Evolutionary conservation across 23 tunicate species (phyloP).

Genomic region (Ascidia mentula): DNA sequence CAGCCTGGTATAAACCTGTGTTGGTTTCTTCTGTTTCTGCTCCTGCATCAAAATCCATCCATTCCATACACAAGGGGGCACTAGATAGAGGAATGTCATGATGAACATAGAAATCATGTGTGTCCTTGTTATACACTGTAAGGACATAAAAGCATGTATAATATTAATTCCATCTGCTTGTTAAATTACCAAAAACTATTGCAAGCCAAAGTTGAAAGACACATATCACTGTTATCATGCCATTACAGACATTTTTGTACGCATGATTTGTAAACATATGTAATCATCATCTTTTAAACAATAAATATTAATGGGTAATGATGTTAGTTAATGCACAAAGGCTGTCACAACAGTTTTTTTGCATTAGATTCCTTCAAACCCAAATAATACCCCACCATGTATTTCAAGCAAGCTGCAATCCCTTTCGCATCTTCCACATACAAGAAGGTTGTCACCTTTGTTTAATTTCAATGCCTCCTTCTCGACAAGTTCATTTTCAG

Average conservation of each 20-base stretch:
- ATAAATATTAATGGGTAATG: no score
- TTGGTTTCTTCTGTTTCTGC: background rate
- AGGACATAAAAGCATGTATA: background rate
- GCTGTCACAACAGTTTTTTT: no score
- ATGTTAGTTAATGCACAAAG: no score
- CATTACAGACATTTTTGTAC: no score
- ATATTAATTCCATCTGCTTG: no score
- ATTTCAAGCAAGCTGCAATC: constrained; percentile 55
- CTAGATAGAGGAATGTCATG: constrained; percentile 75
- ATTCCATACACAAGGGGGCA: constrained; percentile 89
- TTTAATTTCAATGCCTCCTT: constrained; percentile 37
- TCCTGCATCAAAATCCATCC: constrained; percentile 70
- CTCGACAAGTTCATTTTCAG: constrained; percentile 33
- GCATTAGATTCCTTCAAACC: no score
- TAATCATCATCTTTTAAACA: no score
- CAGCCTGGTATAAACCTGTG: background rate
- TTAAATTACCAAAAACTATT: no score
- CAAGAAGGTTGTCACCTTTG: constrained; percentile 69
- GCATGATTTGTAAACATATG: no score
- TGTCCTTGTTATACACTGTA: constrained; percentile 66
- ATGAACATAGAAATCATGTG: constrained; percentile 86
- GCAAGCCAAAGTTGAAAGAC: no score
- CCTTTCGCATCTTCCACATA: constrained; percentile 69
- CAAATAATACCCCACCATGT: constrained; percentile 30
- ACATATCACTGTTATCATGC: no score